A percentile compares a stretch with the other conserved stretches of the same genome.
phyloP scores from a whole-genome alignment of 1,140 invertebrate genomes.

The Idris sp. region DNA sequence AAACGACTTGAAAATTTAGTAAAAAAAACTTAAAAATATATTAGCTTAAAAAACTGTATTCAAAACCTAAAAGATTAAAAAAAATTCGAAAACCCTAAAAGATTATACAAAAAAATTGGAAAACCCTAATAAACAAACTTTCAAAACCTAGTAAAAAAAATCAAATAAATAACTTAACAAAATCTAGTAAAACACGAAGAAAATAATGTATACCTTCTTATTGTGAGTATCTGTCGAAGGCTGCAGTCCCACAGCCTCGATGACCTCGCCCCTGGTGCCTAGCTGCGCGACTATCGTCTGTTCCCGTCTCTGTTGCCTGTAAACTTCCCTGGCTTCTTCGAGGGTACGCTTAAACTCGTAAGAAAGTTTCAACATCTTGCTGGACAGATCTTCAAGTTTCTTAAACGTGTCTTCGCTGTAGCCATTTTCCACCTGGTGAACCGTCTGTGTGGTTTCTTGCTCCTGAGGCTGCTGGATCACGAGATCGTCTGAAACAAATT shows the following conservation, averaged over 20 bases:
- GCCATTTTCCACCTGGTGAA: conserved; percentile 71
- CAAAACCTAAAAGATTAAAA: too few species aligned
- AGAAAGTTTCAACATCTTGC: conserved; percentile 82
- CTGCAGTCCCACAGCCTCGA: conserved; percentile 79
- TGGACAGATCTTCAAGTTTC: conserved; percentile 84
- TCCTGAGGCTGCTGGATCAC: conserved; percentile 72
- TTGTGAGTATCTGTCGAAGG: conserved; percentile 79
- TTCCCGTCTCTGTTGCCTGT: conserved; percentile 83
- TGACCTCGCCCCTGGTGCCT: conserved; percentile 75
- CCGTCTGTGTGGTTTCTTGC: conserved; percentile 65
- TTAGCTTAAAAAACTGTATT: too few species aligned
- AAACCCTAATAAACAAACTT: too few species aligned
- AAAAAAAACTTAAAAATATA: too few species aligned
- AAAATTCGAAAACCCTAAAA: too few species aligned
- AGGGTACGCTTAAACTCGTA: conserved; percentile 82
- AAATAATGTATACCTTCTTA: conserved; percentile 82
- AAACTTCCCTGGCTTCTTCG: conserved; percentile 83
- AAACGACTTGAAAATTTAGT: too few species aligned
- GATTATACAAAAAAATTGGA: too few species aligned
- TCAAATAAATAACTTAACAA: too few species aligned
- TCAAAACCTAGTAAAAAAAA: too few species aligned
- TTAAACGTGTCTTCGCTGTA: conserved; percentile 80
- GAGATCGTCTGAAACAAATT: conserved; percentile 76
- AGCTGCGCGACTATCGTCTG: conserved; percentile 81
- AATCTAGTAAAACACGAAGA: too few species aligned